Evolutionary conservation across 1,140 invertebrate genomes (phyloP), one percentile per base, ranked within the genome.

Genomic region (Camponotus vicinus): DNA sequence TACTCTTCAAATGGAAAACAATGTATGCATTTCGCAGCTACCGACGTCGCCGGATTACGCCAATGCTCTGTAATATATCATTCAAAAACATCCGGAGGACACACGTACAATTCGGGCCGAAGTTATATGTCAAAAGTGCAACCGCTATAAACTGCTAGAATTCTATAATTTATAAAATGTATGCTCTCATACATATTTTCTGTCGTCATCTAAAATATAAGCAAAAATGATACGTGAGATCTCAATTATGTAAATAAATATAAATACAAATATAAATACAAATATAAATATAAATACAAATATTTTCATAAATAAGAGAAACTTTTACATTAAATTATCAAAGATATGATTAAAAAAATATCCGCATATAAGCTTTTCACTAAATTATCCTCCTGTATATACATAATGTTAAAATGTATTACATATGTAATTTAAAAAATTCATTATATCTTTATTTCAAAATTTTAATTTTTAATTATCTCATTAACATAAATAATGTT

Each of bases 51-150:
- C 18, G 67, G 70, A 63, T 75, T 83, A 75, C 42, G 18, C 32
- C 27, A 34, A 83, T 45, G 32, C 18, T 70, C 8, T 7, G 69
- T 73, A 71, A 82, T 82, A 61, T 61, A 73, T 73, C 52, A 63
- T 27, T 63, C 55, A 73, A 83, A 83, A 83, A 21, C 27, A 73
- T 64, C 69, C 55, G 55, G 11, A 18, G 1, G 0, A 9, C 7
- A 21, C 27, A 40, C 15, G n/a, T 80, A 70, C 11, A 80, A 70
- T 57, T 42, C 6, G 32, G 15, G 9, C 15, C 13, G 2, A 27
- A 57, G 1, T 70, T 42, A 32, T n/a, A 7, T 15, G 3, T 66
- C 45, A 37, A 78, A 49, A 18, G 11, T 37, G 18, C 34, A 49
- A 49, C 2, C 1, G 9, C 18, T 3, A 21, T 61, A 21, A 66